phyloP scores from a whole-genome alignment of 2,113 vertebrate genomes.

The Onychostoma macrolepis region DNA sequence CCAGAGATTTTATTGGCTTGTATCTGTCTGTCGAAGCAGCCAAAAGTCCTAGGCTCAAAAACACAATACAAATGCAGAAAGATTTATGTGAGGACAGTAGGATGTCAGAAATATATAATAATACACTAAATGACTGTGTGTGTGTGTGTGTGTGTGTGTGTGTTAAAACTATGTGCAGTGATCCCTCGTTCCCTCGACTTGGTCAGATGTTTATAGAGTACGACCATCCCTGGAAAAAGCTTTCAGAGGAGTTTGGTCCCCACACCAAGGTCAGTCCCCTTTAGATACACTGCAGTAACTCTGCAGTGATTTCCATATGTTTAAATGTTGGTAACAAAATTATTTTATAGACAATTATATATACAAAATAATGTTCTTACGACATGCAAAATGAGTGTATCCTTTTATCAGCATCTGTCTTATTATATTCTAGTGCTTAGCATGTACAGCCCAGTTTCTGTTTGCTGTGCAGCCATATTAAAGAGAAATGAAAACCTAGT shows the following conservation, averaged over 20 bases:
- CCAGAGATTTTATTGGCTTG: background rate
- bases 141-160: slow-evolving; percentile 26
- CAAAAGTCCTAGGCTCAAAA: background rate
- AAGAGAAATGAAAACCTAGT: background rate
- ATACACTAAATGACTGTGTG: background rate
- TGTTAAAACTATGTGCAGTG: slow-evolving; percentile 72
- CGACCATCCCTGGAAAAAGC: slow-evolving; percentile 89
- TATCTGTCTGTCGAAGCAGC: background rate
- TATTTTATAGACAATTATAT: background rate
- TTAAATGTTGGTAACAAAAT: background rate
- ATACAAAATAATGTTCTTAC: background rate
- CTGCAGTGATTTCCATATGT: background rate
- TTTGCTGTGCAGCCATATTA: background rate
- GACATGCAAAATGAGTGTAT: background rate
- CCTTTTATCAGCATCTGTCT: background rate
- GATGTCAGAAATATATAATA: background rate
- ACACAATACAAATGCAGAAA: background rate
- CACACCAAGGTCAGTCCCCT: slow-evolving; percentile 84
- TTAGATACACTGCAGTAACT: background rate
- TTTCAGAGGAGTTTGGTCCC: slow-evolving; percentile 90
- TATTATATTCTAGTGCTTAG: background rate
- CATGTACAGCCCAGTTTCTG: background rate
- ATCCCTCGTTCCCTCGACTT: slow-evolving; percentile 85
- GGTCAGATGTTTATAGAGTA: slow-evolving; percentile 93
- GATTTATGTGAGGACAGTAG: background rate